phyloP scores from a whole-genome alignment of 2,888 invertebrate species.

The Aproaerema taeniolella region DNA sequence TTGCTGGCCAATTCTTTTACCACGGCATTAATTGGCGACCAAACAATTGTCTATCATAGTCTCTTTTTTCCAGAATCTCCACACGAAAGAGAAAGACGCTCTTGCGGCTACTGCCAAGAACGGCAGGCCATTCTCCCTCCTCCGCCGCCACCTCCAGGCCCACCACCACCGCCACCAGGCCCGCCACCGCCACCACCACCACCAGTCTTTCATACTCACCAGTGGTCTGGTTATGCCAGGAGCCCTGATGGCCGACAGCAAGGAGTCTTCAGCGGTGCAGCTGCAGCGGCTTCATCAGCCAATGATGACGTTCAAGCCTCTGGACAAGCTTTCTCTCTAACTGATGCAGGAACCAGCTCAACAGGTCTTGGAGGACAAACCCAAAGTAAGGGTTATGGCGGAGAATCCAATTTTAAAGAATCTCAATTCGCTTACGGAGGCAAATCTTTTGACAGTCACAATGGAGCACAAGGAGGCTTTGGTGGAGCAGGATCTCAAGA shows the following conservation, averaged over 20 bases:
- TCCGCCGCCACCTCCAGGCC: conserved; percentile 28
- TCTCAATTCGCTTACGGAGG: conserved; percentile 30
- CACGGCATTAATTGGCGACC: too few relatives aligned
- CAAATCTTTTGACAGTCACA: too few relatives aligned
- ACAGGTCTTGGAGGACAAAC: conserved; percentile 9
- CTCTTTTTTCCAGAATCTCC: too few relatives aligned
- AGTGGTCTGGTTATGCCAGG: conserved; percentile 48
- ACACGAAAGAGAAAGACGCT: not conserved
- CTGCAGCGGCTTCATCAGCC: conserved; percentile 35
- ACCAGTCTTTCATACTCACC: conserved; percentile 36
- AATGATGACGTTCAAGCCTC: conserved; percentile 26
- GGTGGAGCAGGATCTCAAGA: not conserved
- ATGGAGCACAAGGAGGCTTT: conserved; percentile 10
- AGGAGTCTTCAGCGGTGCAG: conserved; percentile 47
- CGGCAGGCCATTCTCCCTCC: too few relatives aligned
- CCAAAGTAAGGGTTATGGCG: conserved; percentile 1
- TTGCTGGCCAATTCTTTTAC: too few relatives aligned
- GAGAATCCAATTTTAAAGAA: conserved; percentile 27
- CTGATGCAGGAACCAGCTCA: conserved; percentile 16
- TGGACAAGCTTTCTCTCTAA: conserved; percentile 42
- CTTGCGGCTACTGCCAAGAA: not conserved
- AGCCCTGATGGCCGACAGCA: conserved; percentile 33
- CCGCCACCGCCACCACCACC: conserved; percentile 21
- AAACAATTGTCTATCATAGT: too few relatives aligned
- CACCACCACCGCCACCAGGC: conserved; percentile 23